These are phyloP conservation scores for Diabrotica undecimpunctata DNA, from an alignment of 1,140 invertebrate species.

Conservation along the genomic window DNA sequence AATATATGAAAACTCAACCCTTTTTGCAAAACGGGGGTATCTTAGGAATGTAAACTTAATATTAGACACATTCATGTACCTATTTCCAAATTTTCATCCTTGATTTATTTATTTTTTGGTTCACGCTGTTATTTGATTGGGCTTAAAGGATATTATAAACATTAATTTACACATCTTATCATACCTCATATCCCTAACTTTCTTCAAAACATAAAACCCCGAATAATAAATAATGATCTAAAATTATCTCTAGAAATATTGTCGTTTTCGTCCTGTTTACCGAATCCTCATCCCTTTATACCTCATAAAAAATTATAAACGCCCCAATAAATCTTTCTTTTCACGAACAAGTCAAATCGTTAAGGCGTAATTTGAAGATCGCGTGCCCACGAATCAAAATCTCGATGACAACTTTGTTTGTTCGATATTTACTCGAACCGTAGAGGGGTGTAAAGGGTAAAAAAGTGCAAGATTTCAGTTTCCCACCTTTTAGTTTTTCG, in stretches of 20 bases:
- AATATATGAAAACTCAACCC: too few species aligned
- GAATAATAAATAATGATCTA: not conserved
- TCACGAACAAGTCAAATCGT: conserved; percentile 1
- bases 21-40: too few species aligned
- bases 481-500: not conserved
- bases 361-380: not conserved
- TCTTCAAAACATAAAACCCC: too few species aligned
- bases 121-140: too few species aligned
- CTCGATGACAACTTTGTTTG: conserved; percentile 1
- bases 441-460: not conserved
- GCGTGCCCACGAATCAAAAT: not conserved
- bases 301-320: conserved; percentile 3
- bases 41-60: too few species aligned
- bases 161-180: too few species aligned
- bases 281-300: not conserved
- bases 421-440: not conserved
- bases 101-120: too few species aligned
- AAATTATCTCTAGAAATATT: conserved; percentile 1
- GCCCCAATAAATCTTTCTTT: conserved; percentile 2
- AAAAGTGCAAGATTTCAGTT: not conserved
- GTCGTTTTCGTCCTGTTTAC: not conserved
- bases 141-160: too few species aligned
- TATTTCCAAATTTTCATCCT: too few species aligned
- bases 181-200: too few species aligned
- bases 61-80: too few species aligned